phyloP scores from a whole-genome alignment of 2,888 invertebrate genomes.

The Hypomecis atomaria region DNA sequence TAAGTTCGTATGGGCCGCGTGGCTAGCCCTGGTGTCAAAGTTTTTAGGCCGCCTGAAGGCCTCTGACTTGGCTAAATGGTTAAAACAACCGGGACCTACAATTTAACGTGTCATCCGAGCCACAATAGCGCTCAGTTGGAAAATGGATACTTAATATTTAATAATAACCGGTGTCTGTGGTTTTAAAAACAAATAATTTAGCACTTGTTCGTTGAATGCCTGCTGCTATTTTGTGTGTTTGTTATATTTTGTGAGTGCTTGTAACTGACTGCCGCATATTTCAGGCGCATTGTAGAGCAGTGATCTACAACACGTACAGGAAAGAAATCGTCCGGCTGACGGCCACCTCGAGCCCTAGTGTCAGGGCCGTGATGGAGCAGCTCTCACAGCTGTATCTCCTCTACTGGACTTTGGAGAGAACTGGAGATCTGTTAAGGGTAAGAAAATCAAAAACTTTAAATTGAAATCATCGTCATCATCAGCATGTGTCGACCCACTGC shows the following conservation, averaged over 20 bases:
- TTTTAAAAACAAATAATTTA: too few species aligned
- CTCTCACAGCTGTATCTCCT: constrained; percentile 90
- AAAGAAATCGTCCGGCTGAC: constrained; percentile 79
- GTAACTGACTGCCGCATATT: constrained; percentile 41
- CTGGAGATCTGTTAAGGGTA: constrained; percentile 92
- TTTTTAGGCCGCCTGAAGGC: too few species aligned
- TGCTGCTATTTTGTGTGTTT: background rate
- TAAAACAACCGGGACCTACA: too few species aligned
- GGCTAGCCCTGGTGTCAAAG: too few species aligned
- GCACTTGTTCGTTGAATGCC: background rate
- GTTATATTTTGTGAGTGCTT: background rate
- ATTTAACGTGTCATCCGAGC: too few species aligned
- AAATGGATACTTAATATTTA: too few species aligned
- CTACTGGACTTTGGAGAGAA: constrained; percentile 88
- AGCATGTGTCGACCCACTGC: too few species aligned
- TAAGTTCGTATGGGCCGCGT: too few species aligned
- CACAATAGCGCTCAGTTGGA: too few species aligned
- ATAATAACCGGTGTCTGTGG: too few species aligned
- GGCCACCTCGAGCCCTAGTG: constrained; percentile 81
- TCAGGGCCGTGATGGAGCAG: constrained; percentile 87
- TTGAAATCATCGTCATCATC: too few species aligned
- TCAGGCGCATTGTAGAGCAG: constrained; percentile 92
- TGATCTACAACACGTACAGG: constrained; percentile 89
- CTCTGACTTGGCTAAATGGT: too few species aligned
- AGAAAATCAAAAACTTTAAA: constrained; percentile 38